Evolutionary conservation across 2,888 invertebrate genomes (phyloP), one percentile per base, ranked within the genome.

Genomic region (Lasioglossum lativentre): DNA sequence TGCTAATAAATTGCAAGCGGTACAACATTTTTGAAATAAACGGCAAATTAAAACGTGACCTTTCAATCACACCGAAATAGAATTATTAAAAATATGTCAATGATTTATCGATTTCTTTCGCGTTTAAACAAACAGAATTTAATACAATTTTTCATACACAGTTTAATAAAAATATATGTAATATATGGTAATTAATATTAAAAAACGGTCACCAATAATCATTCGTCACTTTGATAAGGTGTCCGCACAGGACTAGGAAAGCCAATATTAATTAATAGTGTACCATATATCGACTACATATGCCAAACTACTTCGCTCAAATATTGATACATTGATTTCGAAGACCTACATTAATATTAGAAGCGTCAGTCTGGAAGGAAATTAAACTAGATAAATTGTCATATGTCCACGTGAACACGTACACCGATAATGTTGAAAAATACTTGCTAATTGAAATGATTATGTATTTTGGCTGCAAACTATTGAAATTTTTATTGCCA

Each of bases 1-100:
- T 75, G n/a, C 8, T 52, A 82, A 86, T 83, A 86, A 82, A 74
- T 30, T 16, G 63, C 47, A 47, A 66, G 23, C 10, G 38, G n/a
- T n/a, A 10, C 38, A 23, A 0, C 38, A 38, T 23, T 38, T 23
- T 10, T 23, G 0, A 68, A 68, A 40, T 38, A 68, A 68, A 68
- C 12, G 4, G 14, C 34, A 23, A 38, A 68, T 68, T 6, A 1
- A 68, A 12, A 40, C 10, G 34, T 1, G 12, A 3, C 4, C 4
- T 23, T 23, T 3, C n/a, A 38, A 38, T 1, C 12, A 12, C 1
- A 12, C 38, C 23, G 4, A 68, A 23, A 68, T 38, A 68, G 4
- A 23, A 38, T 38, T 68, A 12, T 0, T 0, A 40, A 68, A 19
- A 12, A 12, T 38, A 4, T 10, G 4, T 63, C 4, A 27, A 63